phyloP scores from a whole-genome alignment of 2,797 vertebrate species.

The Nannoperca obscura region DNA sequence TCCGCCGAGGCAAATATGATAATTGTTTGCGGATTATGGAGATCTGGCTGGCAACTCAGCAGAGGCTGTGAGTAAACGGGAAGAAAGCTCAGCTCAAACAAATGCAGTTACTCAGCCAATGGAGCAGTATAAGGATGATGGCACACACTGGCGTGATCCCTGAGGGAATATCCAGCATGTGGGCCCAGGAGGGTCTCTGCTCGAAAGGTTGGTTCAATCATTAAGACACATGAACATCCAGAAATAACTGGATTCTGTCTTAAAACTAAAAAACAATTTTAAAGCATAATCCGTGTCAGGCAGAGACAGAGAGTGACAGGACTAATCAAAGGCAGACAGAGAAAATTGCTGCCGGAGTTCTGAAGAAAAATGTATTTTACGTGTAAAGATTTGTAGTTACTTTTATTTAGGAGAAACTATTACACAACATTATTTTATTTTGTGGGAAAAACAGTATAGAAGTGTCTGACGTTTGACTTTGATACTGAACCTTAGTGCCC shows the following conservation, averaged over 20 bases:
- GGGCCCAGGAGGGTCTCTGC: conserved; percentile 60
- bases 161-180: conserved; percentile 56
- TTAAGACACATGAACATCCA: conserved; percentile 60
- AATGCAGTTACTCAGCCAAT: conserved; percentile 76
- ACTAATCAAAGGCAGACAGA: conserved; percentile 12
- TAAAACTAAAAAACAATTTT: conserved; percentile 25
- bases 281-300: conserved; percentile 2
- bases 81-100: conserved; percentile 83
- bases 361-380: not conserved
- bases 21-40: conserved; percentile 86
- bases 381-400: conserved; percentile 6
- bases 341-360: not conserved
- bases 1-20: conserved; percentile 84
- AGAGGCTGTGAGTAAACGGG: conserved; percentile 83
- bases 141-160: conserved; percentile 55
- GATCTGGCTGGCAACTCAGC: conserved; percentile 80
- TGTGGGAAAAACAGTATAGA: not conserved
- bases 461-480: not conserved
- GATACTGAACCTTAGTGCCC: not conserved
- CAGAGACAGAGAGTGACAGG: not conserved
- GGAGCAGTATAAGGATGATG: conserved; percentile 54
- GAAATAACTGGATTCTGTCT: conserved; percentile 45
- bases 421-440: not conserved
- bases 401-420: conserved; percentile 1
- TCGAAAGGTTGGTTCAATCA: conserved; percentile 54